A percentile compares a stretch with the other conserved stretches of the same genome.
Conservation (phyloP, 2,797 vertebrate species). For the Phyllotis vaccarum region DNA sequence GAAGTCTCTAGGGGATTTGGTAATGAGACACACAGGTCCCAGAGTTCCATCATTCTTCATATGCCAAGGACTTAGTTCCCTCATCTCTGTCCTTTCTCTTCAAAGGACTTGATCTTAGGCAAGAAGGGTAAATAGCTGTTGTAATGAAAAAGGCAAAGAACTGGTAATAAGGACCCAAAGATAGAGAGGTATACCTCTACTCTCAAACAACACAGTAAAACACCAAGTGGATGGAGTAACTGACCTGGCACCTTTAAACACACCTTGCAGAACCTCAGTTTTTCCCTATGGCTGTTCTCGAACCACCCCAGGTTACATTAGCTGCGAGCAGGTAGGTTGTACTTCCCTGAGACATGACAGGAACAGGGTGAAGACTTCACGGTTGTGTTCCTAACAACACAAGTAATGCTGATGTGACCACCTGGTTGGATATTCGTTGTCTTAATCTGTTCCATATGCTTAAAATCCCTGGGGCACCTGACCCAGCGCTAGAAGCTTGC, state of each 20-base stretch:
- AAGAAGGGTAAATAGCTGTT: conserved; percentile 14
- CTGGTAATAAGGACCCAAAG: background rate
- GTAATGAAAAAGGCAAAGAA: conserved; percentile 43
- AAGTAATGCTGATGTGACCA: background rate
- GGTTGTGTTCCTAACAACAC: background rate
- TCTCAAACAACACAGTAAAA: background rate
- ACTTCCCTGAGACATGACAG: background rate
- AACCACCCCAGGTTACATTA: background rate
- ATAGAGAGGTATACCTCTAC: conserved; percentile 8
- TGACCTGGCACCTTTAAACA: background rate
- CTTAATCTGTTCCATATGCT: background rate
- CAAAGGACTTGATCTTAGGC: conserved; percentile 33
- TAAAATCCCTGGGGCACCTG: background rate
- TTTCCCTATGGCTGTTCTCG: background rate
- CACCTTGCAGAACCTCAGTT: background rate
- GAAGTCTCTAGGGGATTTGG: background rate
- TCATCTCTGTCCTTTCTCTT: background rate
- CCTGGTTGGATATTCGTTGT: background rate
- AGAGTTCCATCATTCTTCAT: conserved; percentile 20
- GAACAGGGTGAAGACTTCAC: background rate
- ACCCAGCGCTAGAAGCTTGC: too few relatives aligned
- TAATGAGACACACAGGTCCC: background rate
- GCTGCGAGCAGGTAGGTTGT: background rate
- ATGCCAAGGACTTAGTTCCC: conserved; percentile 41
- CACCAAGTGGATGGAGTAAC: background rate